Percentiles rank a stretch among this genome's conserved stretches.
Conservation (phyloP, 2,113 vertebrate genomes). For the Lagopus leucura region DNA sequence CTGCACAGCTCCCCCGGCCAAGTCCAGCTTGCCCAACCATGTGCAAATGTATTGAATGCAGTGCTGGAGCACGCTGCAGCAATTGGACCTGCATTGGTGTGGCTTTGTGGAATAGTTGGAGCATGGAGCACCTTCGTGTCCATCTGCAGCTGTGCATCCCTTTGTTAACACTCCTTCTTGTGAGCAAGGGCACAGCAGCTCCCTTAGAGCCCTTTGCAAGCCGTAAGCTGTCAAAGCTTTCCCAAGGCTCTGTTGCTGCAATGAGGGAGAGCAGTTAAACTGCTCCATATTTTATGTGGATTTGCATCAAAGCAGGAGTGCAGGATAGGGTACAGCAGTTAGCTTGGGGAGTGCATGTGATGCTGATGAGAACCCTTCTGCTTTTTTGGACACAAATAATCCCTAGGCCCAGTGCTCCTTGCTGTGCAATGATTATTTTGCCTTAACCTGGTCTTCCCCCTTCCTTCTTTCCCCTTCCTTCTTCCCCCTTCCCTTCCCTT, state of each 20-base stretch:
- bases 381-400: not conserved
- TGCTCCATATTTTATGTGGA: not conserved
- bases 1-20: not conserved
- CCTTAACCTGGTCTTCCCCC: too few species aligned
- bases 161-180: not conserved
- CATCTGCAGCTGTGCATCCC: not conserved
- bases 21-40: accelerated
- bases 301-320: not conserved
- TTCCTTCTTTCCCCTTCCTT: not conserved
- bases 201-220: not conserved
- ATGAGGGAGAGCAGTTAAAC: not conserved
- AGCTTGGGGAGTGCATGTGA: not conserved
- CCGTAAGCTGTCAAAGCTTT: not conserved
- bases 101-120: not conserved
- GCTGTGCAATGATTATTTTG: not conserved
- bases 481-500: too few species aligned
- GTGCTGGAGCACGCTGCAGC: accelerated
- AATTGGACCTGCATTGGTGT: accelerated
- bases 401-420: not conserved
- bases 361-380: not conserved
- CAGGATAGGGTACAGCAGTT: not conserved
- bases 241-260: not conserved
- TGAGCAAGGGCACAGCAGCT: not conserved
- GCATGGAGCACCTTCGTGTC: not conserved
- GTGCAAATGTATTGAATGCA: accelerated